Conservation (phyloP, 2,888 invertebrate species). For the Cosmopolites sordidus region DNA sequence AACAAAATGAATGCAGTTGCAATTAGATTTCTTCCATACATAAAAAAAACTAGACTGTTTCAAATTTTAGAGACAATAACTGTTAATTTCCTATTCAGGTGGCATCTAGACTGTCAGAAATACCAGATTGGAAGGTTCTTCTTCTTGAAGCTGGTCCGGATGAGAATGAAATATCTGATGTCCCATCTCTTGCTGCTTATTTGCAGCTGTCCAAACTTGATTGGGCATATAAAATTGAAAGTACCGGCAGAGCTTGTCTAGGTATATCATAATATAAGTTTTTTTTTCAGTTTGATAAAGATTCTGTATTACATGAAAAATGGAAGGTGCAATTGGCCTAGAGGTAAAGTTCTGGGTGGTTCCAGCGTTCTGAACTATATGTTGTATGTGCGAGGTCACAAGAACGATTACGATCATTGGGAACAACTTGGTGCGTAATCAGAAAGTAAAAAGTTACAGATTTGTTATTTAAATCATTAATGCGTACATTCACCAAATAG, state of each 20-base stretch:
- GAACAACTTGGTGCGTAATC: slow-evolving; percentile 62
- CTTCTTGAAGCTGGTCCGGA: slow-evolving; percentile 82
- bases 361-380: slow-evolving; percentile 84
- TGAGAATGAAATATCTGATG: slow-evolving; percentile 84
- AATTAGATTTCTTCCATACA: too few species aligned
- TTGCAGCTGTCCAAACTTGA: slow-evolving; percentile 80
- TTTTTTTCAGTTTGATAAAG: background rate
- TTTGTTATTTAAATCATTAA: too few species aligned
- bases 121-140: slow-evolving; percentile 71
- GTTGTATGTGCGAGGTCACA: slow-evolving; percentile 81
- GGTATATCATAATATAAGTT: too few species aligned
- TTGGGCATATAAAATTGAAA: slow-evolving; percentile 87
- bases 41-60: too few species aligned
- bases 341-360: slow-evolving; percentile 87
- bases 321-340: slow-evolving; percentile 80
- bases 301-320: slow-evolving; percentile 69
- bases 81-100: too few species aligned
- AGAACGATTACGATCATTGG: slow-evolving; percentile 86
- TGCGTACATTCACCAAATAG: too few species aligned
- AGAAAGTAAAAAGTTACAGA: too few species aligned
- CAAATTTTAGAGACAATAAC: too few species aligned
- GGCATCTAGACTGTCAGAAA: slow-evolving; percentile 69
- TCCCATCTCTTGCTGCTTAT: slow-evolving; percentile 82
- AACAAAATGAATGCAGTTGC: too few species aligned
- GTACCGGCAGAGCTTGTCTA: slow-evolving; percentile 73